Percentiles rank a stretch among this genome's conserved stretches.
These are phyloP conservation scores for Andrena minutula DNA, from an alignment of 2,888 invertebrate genomes.

Conservation along the genomic window DNA sequence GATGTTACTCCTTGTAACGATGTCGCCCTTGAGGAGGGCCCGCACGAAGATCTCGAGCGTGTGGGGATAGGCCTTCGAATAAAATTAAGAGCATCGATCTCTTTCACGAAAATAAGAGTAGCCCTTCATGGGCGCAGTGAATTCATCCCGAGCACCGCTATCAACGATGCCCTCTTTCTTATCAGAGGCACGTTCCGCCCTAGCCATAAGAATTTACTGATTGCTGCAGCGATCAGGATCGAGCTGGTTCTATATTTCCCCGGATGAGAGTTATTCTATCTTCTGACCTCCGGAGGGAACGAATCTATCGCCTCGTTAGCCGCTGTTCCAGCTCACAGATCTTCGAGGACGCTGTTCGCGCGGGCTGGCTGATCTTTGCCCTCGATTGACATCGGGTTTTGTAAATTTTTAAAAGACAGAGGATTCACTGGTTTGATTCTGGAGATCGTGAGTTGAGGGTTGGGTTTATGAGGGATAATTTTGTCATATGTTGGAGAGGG, in stretches of 20 bases:
- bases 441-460: no score
- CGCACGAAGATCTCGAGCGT: not conserved
- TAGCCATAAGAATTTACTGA: slow-evolving; percentile 36
- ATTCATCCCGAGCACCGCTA: slow-evolving; percentile 17
- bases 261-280: not conserved
- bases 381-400: not conserved
- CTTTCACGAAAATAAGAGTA: slow-evolving; percentile 1
- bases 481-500: no score
- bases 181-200: slow-evolving; percentile 30
- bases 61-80: not conserved
- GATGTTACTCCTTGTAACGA: not conserved
- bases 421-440: no score
- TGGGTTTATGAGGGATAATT: no score
- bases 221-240: slow-evolving; percentile 21
- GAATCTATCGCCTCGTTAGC: slow-evolving; percentile 10
- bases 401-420: not conserved
- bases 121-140: not conserved
- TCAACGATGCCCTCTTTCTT: slow-evolving; percentile 28
- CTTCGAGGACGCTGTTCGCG: not conserved
- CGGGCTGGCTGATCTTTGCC: not conserved
- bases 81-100: slow-evolving; percentile 30
- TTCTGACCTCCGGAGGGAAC: not conserved
- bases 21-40: not conserved
- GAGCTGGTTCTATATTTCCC: slow-evolving; percentile 25
- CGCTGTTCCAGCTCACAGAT: not conserved